Evolutionary conservation across 2,888 invertebrate genomes (phyloP), one percentile per base, ranked within the genome.

Genomic region (Dyspetes luteomarginatus): DNA sequence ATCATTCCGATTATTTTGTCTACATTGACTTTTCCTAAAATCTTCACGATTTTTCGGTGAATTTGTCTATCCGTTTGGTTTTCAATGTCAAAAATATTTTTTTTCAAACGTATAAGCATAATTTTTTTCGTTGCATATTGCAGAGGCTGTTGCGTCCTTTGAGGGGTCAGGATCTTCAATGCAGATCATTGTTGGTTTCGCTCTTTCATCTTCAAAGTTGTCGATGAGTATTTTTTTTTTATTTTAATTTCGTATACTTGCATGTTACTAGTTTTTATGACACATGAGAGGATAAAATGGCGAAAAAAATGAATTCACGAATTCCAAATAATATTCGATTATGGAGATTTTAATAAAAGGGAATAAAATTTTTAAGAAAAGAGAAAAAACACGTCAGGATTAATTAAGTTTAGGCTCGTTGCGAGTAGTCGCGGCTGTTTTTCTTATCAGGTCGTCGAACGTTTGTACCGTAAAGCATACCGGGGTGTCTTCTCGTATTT

Each of bases 51-150:
- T 67, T 73, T 72, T 78, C 84, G 87, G 88, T 90, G 90, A 88
- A 86, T 89, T 88, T 90, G 91, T 92, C 91, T 91, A 92, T 92
- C 91, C 90, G 90, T 91, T 92, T 92, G 91, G 91, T 91, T 91
- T 84, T 73, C 50, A 45, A 69, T 64, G 48, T 56, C 41, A 64
- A 77, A 48, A 43, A 76, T 75, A 50, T n/a, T n/a, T n/a, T n/a
- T n/a, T n/a, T n/a, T n/a, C n/a, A n/a, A n/a, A n/a, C n/a, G n/a
- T n/a, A n/a, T n/a, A n/a, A n/a, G n/a, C n/a, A n/a, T n/a, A n/a
- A n/a, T n/a, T n/a, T n/a, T n/a, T n/a, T n/a, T 58, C 56, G 82
- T 72, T 65, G 52, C 24, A 48, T 36, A 55, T 56, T 65, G 55
- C 62, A 55, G 79, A 58, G 69, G 30, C 72, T 58, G 73, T 74